Base-by-base conservation (phyloP, 2,888 invertebrate species). In the Ceramica pisi region DNA sequence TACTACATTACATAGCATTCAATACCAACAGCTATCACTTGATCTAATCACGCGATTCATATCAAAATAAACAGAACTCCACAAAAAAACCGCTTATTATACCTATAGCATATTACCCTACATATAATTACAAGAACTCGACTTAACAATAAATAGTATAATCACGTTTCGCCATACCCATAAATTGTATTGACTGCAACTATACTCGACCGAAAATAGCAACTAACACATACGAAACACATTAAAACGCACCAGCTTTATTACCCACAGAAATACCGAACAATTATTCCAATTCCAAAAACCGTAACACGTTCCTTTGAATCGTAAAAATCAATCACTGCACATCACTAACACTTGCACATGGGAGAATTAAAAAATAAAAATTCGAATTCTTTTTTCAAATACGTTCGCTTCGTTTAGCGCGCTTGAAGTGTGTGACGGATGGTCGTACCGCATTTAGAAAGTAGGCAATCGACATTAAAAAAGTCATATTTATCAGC, bases 381-480 rank as follows among this genome's bases (percentile, higher is more conserved):
- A 70, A 57, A 55, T 46, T 74, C 44, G 31, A 44, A 66, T 75
- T 59, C 50, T 16, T 31, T 68, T 73, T 80, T 83, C 44, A 68
- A 81, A 84, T 72, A 86, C 86, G 86, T 86, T 86, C 81, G 71
- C 68, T 73, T 51, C 69, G 78, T 67, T 46, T 71, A 65, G 68
- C 82, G 78, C 41, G 53, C 68, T 59, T 44, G 69, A 65, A 71
- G 75, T 72, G 60, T 85, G 74, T 85, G 86, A 73, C 74, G 68
- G 61, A 64, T 57, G 66, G 46, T 63, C 21, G 35, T 38, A 38
- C 41, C 44, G 62, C 63, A 71, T 73, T 60, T 61, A 19, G 57
- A 48, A 61, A 76, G 48, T 62, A 67, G 31, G 65, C 67, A 61
- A 56, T 35, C 46, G 41, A 75, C 64, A 57, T 74, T 38, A 21